These are phyloP conservation scores for Eubucco bourcierii DNA, from an alignment of 2,113 vertebrate species.

Conservation along the genomic window DNA sequence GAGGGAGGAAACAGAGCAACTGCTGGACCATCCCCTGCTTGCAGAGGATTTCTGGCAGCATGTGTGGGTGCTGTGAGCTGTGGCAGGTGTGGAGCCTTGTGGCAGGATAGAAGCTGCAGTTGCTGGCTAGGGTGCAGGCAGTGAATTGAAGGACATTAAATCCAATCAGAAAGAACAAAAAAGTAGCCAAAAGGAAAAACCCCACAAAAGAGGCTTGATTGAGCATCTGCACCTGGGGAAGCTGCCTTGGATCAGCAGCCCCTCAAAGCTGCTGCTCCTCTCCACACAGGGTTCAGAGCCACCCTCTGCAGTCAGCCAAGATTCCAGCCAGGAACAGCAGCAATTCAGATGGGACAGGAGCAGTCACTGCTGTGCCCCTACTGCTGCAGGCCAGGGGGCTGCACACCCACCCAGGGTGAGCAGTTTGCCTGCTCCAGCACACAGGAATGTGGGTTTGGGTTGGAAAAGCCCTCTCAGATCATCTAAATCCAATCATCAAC, in stretches of 20 bases:
- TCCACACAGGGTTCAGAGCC: not conserved
- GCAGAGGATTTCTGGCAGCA: not conserved
- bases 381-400: not conserved
- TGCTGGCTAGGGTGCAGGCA: conserved; percentile 50
- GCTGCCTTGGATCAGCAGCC: not conserved
- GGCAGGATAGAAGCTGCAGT: conserved; percentile 53
- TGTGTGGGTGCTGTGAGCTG: conserved; percentile 53
- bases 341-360: not conserved
- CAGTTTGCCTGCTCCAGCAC: not conserved
- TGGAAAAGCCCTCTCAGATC: too few relatives aligned
- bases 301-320: not conserved
- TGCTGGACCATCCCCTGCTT: not conserved
- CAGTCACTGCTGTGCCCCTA: not conserved
- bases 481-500: too few relatives aligned
- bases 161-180: conserved; percentile 53
- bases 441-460: too few relatives aligned
- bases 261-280: not conserved
- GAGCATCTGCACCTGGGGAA: conserved; percentile 48
- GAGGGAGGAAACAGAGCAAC: not conserved
- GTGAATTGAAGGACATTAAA: conserved; percentile 46
- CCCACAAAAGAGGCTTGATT: conserved; percentile 71
- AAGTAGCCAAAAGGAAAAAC: not conserved
- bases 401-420: not conserved
- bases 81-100: conserved; percentile 68
- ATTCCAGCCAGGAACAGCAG: not conserved